phyloP scores from a whole-genome alignment of 1,140 invertebrate species.

The Caenorhabditis brenneri region DNA sequence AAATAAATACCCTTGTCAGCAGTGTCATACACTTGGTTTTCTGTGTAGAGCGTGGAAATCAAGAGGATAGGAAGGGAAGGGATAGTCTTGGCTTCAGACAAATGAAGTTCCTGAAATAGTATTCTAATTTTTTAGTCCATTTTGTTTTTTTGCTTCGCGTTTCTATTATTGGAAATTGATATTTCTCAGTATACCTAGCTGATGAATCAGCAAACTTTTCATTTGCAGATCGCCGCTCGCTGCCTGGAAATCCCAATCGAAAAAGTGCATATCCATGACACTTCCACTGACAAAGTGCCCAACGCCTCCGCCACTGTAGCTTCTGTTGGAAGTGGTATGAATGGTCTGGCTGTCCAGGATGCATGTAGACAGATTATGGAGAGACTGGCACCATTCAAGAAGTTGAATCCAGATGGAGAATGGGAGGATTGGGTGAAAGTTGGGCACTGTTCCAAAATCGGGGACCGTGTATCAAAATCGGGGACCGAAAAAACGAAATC shows the following conservation, averaged over 20 bases:
- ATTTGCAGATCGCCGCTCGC: constrained; percentile 78
- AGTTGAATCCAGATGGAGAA: constrained; percentile 79
- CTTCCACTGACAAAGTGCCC: constrained; percentile 88
- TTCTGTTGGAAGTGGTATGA: constrained; percentile 87
- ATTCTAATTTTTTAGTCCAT: too few species aligned
- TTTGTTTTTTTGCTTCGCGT: too few species aligned
- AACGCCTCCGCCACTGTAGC: constrained; percentile 91
- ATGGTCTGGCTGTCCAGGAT: constrained; percentile 89
- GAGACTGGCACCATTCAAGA: constrained; percentile 80
- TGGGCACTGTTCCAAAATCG: too few species aligned
- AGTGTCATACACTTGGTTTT: not conserved
- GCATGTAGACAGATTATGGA: constrained; percentile 82
- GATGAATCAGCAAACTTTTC: constrained; percentile 13
- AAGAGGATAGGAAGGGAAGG: constrained; percentile 89
- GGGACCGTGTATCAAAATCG: too few species aligned
- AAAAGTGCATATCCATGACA: constrained; percentile 86
- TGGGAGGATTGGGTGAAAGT: constrained; percentile 86
- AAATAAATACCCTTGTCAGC: too few species aligned
- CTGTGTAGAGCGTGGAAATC: too few species aligned
- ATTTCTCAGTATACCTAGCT: not conserved
- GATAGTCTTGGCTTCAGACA: not conserved
- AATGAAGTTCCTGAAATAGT: too few species aligned
- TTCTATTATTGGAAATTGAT: not conserved
- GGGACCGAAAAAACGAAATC: too few species aligned
- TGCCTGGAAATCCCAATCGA: constrained; percentile 79